phyloP scores from a whole-genome alignment of 2,113 vertebrate genomes.

The Heliornis fulica region DNA sequence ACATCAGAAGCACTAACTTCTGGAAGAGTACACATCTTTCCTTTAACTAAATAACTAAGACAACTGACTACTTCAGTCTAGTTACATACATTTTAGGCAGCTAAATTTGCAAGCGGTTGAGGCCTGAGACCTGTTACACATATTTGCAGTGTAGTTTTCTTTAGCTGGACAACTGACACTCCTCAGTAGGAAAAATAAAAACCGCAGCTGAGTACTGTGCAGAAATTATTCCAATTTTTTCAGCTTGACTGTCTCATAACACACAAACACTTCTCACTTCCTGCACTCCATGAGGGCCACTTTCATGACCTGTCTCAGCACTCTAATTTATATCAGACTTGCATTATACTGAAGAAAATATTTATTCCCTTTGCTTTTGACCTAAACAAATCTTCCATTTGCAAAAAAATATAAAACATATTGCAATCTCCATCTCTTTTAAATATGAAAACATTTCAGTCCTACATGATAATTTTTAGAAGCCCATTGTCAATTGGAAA shows the following conservation, averaged over 20 bases:
- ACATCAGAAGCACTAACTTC: not conserved
- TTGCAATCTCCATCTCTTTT: not conserved
- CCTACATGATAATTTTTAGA: not conserved
- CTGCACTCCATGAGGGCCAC: accelerated
- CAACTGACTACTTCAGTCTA: not conserved
- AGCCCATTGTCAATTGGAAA: not conserved
- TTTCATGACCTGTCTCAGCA: not conserved
- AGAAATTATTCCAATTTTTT: not conserved
- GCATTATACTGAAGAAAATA: not conserved
- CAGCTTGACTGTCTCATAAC: not conserved
- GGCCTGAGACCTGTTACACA: not conserved
- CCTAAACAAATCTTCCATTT: not conserved
- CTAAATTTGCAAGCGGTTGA: not conserved
- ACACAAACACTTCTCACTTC: not conserved
- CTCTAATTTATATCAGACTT: not conserved
- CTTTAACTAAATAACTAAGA: not conserved
- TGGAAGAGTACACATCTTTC: not conserved
- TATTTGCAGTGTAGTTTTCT: not conserved
- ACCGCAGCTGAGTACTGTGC: not conserved
- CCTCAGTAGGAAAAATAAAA: not conserved
- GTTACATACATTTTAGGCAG: not conserved
- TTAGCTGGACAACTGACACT: not conserved
- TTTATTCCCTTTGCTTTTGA: not conserved
- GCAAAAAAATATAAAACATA: too few species aligned
- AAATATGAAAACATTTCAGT: not conserved